Evolutionary conservation across 2,797 vertebrate genomes (phyloP).

Genomic region (Sus cebifrons): DNA sequence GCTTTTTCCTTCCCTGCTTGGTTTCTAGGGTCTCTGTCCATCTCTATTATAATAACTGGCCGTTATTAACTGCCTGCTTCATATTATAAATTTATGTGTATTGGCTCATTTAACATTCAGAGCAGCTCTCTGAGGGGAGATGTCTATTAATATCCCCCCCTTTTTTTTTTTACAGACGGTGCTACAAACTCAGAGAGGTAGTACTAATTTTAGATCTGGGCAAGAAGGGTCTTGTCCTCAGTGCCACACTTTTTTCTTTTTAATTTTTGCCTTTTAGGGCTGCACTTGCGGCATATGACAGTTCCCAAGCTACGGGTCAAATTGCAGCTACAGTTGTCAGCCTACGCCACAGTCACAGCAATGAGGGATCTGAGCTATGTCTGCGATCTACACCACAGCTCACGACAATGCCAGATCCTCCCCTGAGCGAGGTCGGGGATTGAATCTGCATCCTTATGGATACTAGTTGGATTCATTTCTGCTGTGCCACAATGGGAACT

Average conservation of each 20-base stretch:
- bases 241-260: background rate
- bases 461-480: too few relatives aligned
- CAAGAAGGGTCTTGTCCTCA: background rate
- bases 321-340: too few relatives aligned
- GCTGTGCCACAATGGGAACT: too few relatives aligned
- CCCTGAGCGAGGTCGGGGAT: too few relatives aligned
- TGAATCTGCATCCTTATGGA: too few relatives aligned
- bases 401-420: too few relatives aligned
- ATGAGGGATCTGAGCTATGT: too few relatives aligned
- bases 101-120: conserved; percentile 4
- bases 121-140: background rate
- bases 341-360: too few relatives aligned
- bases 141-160: background rate
- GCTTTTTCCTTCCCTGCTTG: background rate
- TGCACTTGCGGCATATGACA: too few relatives aligned
- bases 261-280: too few relatives aligned
- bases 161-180: background rate
- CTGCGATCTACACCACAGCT: too few relatives aligned
- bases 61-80: background rate
- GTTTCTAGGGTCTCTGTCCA: background rate
- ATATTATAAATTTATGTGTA: background rate
- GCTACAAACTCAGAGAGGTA: background rate
- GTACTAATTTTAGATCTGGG: background rate
- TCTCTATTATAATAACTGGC: background rate
- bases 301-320: too few relatives aligned